Evolutionary conservation across 2,888 invertebrate species (phyloP), one percentile per base, ranked within the genome.

Genomic region (Mesodorylaimus sp.): DNA sequence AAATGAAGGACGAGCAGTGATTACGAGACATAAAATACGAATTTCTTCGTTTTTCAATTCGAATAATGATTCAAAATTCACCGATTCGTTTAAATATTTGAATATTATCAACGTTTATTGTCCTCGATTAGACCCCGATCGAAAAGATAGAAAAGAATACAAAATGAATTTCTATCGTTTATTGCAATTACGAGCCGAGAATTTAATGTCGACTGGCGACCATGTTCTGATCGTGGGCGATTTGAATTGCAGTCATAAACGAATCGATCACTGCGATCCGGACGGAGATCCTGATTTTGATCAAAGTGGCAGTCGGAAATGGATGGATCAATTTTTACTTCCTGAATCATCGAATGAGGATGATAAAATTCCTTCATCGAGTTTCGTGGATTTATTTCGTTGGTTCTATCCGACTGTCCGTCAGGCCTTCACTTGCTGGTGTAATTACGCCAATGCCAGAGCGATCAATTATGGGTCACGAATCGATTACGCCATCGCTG

Each of bases 161-260:
- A 73, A 74, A 58, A 57, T 71, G 25, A 55, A 61, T 29, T 74
- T 73, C 57, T 69, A 68, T 53, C 56, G 66, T 26, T 55, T 70
- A 3, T 60, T 74, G 24, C 67, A 72, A 55, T 59, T 59, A 2
- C 59, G 72, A 39, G 68, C 69, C 3, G 62, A 68, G 54, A 63
- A 66, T 21, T 55, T 74, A 2, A 52, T 66, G 3, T 50, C 60
- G 37, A 54, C 57, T 51, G 71, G 71, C 58, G 69, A 69, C 50
- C 65, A 68, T 56, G 72, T 74, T n/a, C 61, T 74, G 19, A 64
- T 74, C 26, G 57, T 71, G 3, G 73, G 74, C 13, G 73, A 74
- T 56, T 57, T 74, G 21, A 74, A 74, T 59, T 67, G 66, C 2
- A 61, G 66, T 13, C 72, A 72, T 54, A 64, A 60, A 55, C 54